Percentiles rank a stretch among this genome's conserved stretches.
Evolutionary conservation across 1,140 invertebrate genomes (phyloP).

Genomic region (Trinorchestia longiramus): DNA sequence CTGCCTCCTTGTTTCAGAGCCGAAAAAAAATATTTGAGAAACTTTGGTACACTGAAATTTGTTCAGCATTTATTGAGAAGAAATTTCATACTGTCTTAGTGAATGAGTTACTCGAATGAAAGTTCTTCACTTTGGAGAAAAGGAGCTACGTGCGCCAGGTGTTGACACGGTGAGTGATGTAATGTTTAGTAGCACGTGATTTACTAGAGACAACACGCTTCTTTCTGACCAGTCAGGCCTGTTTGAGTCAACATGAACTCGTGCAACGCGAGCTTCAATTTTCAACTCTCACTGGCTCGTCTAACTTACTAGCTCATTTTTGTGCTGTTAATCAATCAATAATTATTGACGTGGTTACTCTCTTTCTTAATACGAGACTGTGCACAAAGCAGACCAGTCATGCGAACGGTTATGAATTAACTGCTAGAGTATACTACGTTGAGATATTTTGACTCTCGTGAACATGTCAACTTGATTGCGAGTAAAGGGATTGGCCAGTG

Average conservation of each 20-base stretch:
- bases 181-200: slow-evolving; percentile 53
- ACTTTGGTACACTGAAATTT: neutral
- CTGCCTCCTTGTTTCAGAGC: slow-evolving; percentile 46
- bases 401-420: neutral
- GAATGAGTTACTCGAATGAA: neutral
- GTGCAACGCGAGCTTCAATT: neutral
- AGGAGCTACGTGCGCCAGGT: neutral
- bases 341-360: neutral
- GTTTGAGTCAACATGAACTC: neutral
- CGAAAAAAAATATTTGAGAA: neutral
- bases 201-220: slow-evolving; percentile 39
- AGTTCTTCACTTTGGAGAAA: neutral
- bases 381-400: neutral
- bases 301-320: neutral
- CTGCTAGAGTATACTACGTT: neutral
- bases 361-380: neutral
- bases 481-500: neutral
- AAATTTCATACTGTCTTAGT: neutral
- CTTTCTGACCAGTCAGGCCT: slow-evolving; percentile 13
- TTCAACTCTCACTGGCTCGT: neutral
- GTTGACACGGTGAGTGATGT: slow-evolving; percentile 45
- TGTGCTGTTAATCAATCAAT: neutral
- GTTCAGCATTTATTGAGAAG: neutral
- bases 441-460: neutral
- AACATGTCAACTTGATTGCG: neutral